A percentile compares a stretch with the other conserved stretches of the same genome.
phyloP scores from a whole-genome alignment of 2,888 invertebrate genomes.

The Xestia rhomboidea region DNA sequence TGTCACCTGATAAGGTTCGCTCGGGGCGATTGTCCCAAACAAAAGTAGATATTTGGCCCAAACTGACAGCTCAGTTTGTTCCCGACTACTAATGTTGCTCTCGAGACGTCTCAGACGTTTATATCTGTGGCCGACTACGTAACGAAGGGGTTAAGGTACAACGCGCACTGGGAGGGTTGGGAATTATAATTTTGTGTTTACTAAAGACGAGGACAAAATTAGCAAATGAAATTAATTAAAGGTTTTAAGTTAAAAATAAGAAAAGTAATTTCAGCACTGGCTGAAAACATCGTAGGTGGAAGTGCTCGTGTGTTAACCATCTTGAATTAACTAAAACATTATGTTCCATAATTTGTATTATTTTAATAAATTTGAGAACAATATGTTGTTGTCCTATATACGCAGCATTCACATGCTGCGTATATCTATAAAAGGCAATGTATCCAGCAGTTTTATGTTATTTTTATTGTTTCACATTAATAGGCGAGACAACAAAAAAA shows the following conservation, averaged over 20 bases:
- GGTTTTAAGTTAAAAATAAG: neutral
- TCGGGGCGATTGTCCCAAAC: slow-evolving; percentile 71
- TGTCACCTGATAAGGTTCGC: slow-evolving; percentile 42
- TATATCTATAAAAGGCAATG: too few relatives aligned
- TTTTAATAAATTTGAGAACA: too few relatives aligned
- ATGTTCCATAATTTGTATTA: neutral
- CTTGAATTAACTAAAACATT: too few relatives aligned
- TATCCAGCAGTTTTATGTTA: too few relatives aligned
- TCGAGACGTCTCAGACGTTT: slow-evolving; percentile 77
- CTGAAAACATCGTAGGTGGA: neutral
- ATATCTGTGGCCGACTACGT: slow-evolving; percentile 77
- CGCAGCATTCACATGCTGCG: too few relatives aligned
- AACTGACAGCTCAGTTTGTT: slow-evolving; percentile 72
- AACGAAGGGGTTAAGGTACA: slow-evolving; percentile 71
- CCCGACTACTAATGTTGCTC: slow-evolving; percentile 79
- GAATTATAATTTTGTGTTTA: neutral
- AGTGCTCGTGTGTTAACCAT: too few relatives aligned
- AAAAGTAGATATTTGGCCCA: slow-evolving; percentile 70
- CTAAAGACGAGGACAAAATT: neutral
- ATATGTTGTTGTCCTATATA: too few relatives aligned
- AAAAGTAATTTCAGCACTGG: neutral
- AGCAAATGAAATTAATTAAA: neutral
- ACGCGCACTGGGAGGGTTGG: slow-evolving; percentile 44
- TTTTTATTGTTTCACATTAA: too few relatives aligned
- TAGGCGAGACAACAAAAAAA: too few relatives aligned